Conservation (phyloP, 2,113 vertebrate species). For the Halichoerus grypus region DNA sequence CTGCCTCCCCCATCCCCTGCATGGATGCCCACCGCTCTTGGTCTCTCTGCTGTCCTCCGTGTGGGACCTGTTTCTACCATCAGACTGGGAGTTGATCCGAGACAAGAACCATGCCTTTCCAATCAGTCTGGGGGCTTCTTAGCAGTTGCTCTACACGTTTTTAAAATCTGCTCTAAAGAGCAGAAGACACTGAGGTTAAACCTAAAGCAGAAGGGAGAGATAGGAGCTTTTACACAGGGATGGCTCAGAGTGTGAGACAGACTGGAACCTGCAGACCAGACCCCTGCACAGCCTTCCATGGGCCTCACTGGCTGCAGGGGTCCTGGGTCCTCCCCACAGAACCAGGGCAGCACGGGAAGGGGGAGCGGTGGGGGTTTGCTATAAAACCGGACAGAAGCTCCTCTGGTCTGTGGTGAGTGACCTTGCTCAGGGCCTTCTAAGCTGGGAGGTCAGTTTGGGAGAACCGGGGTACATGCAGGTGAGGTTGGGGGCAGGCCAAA, state of each 20-base stretch:
- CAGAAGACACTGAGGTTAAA: neutral
- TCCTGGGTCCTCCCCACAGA: neutral
- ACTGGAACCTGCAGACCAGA: neutral
- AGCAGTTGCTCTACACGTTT: neutral
- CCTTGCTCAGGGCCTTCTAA: neutral
- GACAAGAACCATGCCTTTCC: neutral
- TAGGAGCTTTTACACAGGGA: neutral
- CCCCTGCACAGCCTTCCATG: too few relatives aligned
- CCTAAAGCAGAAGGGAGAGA: neutral
- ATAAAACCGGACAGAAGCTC: neutral
- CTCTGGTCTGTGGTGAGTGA: neutral
- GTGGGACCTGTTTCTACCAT: neutral
- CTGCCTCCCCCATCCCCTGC: fast-evolving
- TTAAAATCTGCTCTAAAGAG: neutral
- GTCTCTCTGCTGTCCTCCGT: neutral
- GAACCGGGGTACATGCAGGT: neutral
- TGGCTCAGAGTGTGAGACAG: neutral
- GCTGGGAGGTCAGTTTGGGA: neutral
- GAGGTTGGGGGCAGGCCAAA: neutral
- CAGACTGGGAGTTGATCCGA: neutral
- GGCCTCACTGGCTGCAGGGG: neutral
- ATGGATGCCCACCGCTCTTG: fast-evolving
- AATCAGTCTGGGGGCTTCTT: neutral
- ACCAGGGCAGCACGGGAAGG: neutral
- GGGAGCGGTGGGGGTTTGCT: too few relatives aligned